Evolutionary conservation across 1,140 invertebrate species (phyloP), one percentile per base, ranked within the genome.

Genomic region (Rhopalosiphum padi): DNA sequence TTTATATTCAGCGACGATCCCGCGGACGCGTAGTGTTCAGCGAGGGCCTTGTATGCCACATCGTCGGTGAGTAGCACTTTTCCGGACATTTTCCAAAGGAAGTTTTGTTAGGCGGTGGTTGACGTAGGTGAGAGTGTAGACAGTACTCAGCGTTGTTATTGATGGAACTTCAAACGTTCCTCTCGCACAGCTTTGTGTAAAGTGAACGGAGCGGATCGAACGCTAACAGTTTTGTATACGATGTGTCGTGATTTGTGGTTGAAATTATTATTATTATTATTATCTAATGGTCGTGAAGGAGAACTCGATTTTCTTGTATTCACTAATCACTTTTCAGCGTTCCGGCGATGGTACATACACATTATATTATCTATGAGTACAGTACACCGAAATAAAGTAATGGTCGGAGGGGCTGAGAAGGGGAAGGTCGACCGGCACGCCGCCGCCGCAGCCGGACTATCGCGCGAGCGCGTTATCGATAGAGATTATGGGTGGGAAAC

Each of bases 1-100:
- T 93, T 93, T 35, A 93, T 93, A n/a, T 93, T 86, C 35, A 93
- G 3, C 25, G 91, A 93, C 11, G 43, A 53, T 30, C 91, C 91
- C 2, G 15, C 37, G 22, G n/a, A 7, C 0, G 4, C 46, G 37
- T 86, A 93, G 25, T 93, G 82, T 15, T 93, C 91, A 9, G 48
- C 46, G 0, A 93, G 91, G 4, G 91, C 48, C 35, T 55, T 86
- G 48, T 93, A 93, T 9, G 91, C 82, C 48, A n/a, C 48, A 8
- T 93, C 91, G 15, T 86, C 91, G 46, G 91, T 86, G 5, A 93
- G 48, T 4, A 93, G 30, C 6, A 85, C 25, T 93, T 55, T 93
- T 93, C 51, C 91, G 1, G 91, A 53, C 91, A 93, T 93, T 41
- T 90, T 90, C 2, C 51, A 37, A 21, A 35, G 0, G 4, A 3